A percentile compares a stretch with the other conserved stretches of the same genome.
Conservation (phyloP, 2,888 invertebrate genomes). For the Polydrusus tereticollis region DNA sequence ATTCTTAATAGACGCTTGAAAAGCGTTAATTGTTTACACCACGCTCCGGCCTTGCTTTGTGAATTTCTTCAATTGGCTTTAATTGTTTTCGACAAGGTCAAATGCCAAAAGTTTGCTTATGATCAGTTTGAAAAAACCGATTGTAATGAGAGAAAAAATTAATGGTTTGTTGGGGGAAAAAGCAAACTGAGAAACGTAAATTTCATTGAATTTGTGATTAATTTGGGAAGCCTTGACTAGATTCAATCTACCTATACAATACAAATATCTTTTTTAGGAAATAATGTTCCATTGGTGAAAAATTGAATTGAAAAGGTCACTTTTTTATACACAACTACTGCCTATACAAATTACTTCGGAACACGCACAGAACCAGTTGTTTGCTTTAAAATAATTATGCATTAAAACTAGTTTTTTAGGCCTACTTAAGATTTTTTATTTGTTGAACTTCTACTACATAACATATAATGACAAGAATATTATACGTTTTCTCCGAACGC, state of each 20-base stretch:
- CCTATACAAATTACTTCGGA: not conserved
- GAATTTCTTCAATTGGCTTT: slow-evolving; percentile 32
- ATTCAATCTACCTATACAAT: not conserved
- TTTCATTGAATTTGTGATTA: not conserved
- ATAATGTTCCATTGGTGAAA: not conserved
- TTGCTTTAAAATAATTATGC: slow-evolving; percentile 6
- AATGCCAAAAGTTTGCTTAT: slow-evolving; percentile 12
- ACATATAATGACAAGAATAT: not conserved
- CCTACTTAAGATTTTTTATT: slow-evolving; percentile 6
- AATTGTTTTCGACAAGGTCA: slow-evolving; percentile 32
- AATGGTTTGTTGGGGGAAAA: not conserved
- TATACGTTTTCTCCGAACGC: not conserved
- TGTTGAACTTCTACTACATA: not conserved
- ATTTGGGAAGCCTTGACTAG: not conserved
- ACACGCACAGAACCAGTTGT: slow-evolving; percentile 28
- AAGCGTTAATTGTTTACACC: slow-evolving; percentile 25
- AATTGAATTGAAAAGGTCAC: not conserved
- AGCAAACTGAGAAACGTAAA: not conserved
- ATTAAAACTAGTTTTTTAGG: slow-evolving; percentile 6
- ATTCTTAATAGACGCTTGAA: slow-evolving; percentile 10
- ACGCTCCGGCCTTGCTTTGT: slow-evolving; percentile 33
- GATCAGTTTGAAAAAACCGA: slow-evolving; percentile 6
- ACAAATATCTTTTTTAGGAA: not conserved
- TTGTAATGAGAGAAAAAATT: not conserved
- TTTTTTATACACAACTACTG: not conserved